A percentile compares a stretch with the other conserved stretches of the same genome.
Evolutionary conservation across 2,888 invertebrate species (phyloP).

Genomic region (Tetheella fluctuosa): DNA sequence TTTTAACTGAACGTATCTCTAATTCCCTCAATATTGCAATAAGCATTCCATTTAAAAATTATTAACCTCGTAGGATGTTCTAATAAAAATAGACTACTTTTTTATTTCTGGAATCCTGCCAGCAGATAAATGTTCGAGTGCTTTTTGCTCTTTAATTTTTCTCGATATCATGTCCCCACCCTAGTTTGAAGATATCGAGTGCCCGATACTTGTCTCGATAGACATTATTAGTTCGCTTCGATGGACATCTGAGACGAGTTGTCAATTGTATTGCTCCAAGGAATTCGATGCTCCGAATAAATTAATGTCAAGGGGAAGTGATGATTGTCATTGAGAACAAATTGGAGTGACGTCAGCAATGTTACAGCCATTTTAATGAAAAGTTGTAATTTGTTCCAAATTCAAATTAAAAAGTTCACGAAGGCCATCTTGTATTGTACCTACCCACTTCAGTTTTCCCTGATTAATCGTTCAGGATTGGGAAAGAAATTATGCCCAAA

Average conservation of each 20-base stretch:
- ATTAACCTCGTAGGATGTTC: background rate
- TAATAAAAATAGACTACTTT: background rate
- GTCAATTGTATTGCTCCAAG: background rate
- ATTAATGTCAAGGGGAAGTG: slow-evolving; percentile 4
- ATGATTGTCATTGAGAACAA: background rate
- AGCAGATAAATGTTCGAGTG: background rate
- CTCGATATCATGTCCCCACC: background rate
- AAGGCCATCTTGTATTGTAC: too few relatives aligned
- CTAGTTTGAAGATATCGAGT: background rate
- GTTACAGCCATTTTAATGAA: background rate
- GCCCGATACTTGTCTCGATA: slow-evolving; percentile 6
- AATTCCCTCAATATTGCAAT: background rate
- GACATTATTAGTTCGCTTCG: slow-evolving; percentile 18
- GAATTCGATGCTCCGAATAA: slow-evolving; percentile 3
- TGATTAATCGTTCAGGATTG: too few relatives aligned
- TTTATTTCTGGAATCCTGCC: background rate
- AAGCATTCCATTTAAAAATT: slow-evolving; percentile 1
- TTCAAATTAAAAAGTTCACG: background rate
- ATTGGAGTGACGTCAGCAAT: background rate
- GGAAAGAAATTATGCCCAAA: too few relatives aligned
- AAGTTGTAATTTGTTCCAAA: background rate
- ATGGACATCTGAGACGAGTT: slow-evolving; percentile 12
- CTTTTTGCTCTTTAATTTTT: background rate
- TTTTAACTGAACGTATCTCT: background rate
- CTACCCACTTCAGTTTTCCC: too few relatives aligned